phyloP scores from a whole-genome alignment of 2,797 vertebrate genomes.

The Diplodus puntazzo region DNA sequence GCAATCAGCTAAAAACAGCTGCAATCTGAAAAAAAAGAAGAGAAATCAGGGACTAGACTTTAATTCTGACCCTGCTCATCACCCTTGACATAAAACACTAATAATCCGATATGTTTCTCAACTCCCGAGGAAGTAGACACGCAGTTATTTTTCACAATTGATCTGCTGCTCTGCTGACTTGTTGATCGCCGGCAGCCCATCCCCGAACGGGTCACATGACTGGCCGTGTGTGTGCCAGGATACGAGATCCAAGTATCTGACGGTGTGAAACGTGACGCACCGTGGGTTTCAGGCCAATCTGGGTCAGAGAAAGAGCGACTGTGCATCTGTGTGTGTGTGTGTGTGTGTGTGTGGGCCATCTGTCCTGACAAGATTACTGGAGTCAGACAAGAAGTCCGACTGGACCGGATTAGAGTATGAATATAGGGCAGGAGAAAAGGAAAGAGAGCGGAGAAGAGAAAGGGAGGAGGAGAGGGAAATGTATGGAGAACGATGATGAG shows the following conservation, averaged over 20 bases:
- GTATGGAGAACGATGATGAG: constrained; percentile 19
- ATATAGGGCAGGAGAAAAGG: constrained; percentile 77
- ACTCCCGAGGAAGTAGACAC: neutral
- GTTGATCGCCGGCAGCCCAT: constrained; percentile 30
- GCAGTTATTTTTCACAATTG: constrained; percentile 26
- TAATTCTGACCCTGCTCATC: neutral
- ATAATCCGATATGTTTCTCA: constrained; percentile 3
- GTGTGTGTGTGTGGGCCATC: constrained; percentile 76
- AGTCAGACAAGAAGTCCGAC: constrained; percentile 83
- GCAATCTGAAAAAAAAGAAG: neutral
- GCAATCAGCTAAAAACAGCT: neutral
- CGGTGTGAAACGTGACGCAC: constrained; percentile 61
- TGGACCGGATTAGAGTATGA: constrained; percentile 80
- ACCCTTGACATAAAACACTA: neutral
- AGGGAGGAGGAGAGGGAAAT: constrained; percentile 9
- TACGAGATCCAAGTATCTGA: constrained; percentile 42
- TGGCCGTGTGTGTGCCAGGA: constrained; percentile 2
- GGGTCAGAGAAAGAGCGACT: constrained; percentile 66
- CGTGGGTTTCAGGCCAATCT: constrained; percentile 64
- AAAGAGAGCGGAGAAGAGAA: constrained; percentile 37
- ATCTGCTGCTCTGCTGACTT: constrained; percentile 50
- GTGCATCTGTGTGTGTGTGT: constrained; percentile 38
- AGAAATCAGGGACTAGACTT: neutral
- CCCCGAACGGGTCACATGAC: constrained; percentile 44
- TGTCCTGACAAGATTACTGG: constrained; percentile 89